Evolutionary conservation across 2,113 vertebrate species (phyloP), one percentile per base, ranked within the genome.

Genomic region (Uropsilus gracilis): DNA sequence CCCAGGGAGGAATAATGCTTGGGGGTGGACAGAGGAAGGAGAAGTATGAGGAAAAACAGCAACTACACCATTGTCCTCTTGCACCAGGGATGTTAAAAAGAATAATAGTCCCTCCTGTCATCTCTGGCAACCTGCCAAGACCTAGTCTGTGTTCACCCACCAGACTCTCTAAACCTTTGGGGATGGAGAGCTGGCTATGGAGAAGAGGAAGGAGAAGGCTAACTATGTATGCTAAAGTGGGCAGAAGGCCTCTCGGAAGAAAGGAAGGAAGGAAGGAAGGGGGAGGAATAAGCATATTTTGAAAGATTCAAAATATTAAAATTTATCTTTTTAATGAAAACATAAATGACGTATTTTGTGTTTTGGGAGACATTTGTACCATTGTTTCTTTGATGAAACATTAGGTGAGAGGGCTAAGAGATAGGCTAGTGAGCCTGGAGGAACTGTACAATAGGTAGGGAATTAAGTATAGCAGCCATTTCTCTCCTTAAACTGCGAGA

Each of bases 261-360:
- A 69, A 61, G 57, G 71, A 64, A n/a, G 9, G 50, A 64, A 59
- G 57, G 68, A 69, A 61, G 57, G 71, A 64, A n/a, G 5, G 30
- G 20, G 17, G 57, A 26, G 42, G 32, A 22, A 8, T 4, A 16
- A 20, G 5, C 26, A 76, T 17, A 55, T 71, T 66, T 39, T 73
- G 61, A 80, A 28, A 69, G 12, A 16, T 53, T 78, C 61, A 59
- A 93, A 16, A 13, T 64, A 72, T 55, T 90, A 50, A 4, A 22
- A 28, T 26, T 57, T 86, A 63, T 61, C 55, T 82, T 91, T 88
- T 81, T 53, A 39, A 18, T 12, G 37, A 68, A 76, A 81, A 81
- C n/a, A 50, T 66, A 69, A 57, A 50, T 22, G 18, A 26, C 63
- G 34, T 75, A 68, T 26, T 89, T 20, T 32, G 63, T 44, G 22